phyloP scores from a whole-genome alignment of 2,888 invertebrate genomes.

The Masnerella sp. region DNA sequence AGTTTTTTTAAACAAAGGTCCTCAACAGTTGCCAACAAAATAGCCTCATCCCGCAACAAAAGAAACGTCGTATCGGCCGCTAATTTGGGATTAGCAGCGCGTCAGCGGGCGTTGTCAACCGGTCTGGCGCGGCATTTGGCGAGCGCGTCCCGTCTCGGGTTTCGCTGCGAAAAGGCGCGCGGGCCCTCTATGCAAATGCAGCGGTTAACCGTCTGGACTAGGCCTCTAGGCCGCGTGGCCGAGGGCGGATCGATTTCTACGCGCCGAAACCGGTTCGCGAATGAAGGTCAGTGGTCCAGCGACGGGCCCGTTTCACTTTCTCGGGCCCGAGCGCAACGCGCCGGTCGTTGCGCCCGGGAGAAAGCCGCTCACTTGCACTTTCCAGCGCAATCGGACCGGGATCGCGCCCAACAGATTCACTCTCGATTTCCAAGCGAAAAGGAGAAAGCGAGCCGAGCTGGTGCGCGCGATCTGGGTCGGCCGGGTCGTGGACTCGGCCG shows the following conservation, averaged over 20 bases:
- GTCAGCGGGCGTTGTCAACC: constrained; percentile 24
- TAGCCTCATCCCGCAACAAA: no score
- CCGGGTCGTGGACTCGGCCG: constrained; percentile 28
- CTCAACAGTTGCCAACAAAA: no score
- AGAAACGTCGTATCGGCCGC: no score
- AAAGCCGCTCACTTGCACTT: constrained; percentile 64
- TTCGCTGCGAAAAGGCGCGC: constrained; percentile 12
- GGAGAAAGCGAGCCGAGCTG: constrained; percentile 63
- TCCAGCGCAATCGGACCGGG: constrained; percentile 50
- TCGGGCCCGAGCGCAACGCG: constrained; percentile 42
- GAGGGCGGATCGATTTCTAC: constrained; percentile 66
- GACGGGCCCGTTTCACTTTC: constrained; percentile 62
- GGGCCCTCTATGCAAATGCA: constrained; percentile 46
- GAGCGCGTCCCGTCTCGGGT: constrained; percentile 19
- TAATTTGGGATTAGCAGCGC: no score
- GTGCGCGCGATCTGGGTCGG: constrained; percentile 59
- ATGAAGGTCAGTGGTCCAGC: constrained; percentile 76
- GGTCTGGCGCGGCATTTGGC: constrained; percentile 18
- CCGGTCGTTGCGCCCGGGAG: constrained; percentile 53
- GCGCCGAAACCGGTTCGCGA: constrained; percentile 74
- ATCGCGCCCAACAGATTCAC: constrained; percentile 55
- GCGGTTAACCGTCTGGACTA: constrained; percentile 62
- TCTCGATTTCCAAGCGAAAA: constrained; percentile 62
- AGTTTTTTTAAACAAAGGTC: no score
- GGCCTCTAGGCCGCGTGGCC: constrained; percentile 60